Conservation (phyloP, 2,888 invertebrate genomes). For the Teleogryllus oceanicus region DNA sequence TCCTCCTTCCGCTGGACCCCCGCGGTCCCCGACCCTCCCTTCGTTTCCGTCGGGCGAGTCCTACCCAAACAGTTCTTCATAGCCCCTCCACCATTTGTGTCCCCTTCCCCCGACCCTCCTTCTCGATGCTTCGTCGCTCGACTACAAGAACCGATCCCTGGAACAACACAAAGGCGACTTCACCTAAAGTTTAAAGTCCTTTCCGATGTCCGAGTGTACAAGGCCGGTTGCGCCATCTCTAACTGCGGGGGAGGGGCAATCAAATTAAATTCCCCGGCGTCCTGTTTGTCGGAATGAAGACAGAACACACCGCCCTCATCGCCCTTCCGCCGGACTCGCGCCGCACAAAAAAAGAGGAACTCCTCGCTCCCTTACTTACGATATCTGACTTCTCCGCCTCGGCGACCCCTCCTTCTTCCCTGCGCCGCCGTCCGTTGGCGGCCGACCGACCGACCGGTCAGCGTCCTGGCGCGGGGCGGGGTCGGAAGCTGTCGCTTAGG, state of each 20-base stretch:
- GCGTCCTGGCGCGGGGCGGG: neutral
- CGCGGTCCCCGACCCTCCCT: neutral
- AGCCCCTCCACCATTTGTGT: neutral
- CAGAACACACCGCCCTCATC: slow-evolving; percentile 24
- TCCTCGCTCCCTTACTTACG: slow-evolving; percentile 20
- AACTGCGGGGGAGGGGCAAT: slow-evolving; percentile 30
- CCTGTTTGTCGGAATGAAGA: slow-evolving; percentile 36
- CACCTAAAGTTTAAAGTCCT: neutral
- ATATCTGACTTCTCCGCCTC: slow-evolving; percentile 18
- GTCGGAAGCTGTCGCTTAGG: neutral
- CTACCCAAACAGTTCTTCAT: neutral
- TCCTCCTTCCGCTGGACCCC: neutral
- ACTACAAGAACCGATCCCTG: neutral
- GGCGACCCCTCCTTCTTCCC: neutral
- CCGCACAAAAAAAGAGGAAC: neutral
- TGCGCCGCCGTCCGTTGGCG: neutral
- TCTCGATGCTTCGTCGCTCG: neutral
- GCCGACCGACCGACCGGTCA: too few species aligned
- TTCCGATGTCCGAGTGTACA: neutral
- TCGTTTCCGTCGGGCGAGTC: neutral
- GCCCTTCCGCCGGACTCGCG: neutral
- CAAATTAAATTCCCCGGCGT: slow-evolving; percentile 36
- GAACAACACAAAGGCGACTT: neutral
- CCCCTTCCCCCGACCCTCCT: neutral
- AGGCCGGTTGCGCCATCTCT: slow-evolving; percentile 20